Conservation (phyloP, 2,797 vertebrate species). For the Crocidura indochinensis region DNA sequence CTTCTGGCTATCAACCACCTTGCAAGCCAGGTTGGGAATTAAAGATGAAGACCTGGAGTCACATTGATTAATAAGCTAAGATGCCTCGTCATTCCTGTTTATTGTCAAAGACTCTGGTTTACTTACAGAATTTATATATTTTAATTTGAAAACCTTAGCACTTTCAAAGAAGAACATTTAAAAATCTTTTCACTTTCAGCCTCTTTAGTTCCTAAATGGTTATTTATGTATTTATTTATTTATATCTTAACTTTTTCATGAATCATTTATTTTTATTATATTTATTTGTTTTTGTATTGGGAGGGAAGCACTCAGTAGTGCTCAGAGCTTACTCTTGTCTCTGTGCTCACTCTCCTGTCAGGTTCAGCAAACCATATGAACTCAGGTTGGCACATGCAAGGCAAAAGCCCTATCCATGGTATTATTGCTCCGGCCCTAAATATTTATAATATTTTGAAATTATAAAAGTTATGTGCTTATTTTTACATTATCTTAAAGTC, state of each 20-base stretch:
- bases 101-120: neutral
- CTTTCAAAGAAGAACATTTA: neutral
- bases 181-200: neutral
- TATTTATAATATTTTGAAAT: neutral
- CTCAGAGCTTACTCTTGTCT: too few relatives aligned
- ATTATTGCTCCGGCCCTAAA: too few relatives aligned
- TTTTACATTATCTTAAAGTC: neutral
- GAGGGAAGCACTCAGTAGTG: too few relatives aligned
- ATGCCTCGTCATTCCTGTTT: too few relatives aligned
- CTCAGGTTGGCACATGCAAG: too few relatives aligned
- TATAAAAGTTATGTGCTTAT: neutral
- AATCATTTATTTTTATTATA: neutral
- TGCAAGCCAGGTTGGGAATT: neutral
- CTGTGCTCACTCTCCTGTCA: too few relatives aligned
- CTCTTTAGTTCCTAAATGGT: neutral
- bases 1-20: neutral
- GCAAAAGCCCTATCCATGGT: too few relatives aligned
- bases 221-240: too few relatives aligned
- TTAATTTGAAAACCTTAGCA: neutral
- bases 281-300: neutral
- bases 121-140: neutral
- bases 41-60: neutral
- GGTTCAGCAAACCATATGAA: too few relatives aligned
- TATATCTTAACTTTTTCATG: neutral
- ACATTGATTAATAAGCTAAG: neutral